Percentiles rank a stretch among this genome's conserved stretches.
Evolutionary conservation across 2,888 invertebrate genomes (phyloP).

Genomic region (Ornithoptera priamus): DNA sequence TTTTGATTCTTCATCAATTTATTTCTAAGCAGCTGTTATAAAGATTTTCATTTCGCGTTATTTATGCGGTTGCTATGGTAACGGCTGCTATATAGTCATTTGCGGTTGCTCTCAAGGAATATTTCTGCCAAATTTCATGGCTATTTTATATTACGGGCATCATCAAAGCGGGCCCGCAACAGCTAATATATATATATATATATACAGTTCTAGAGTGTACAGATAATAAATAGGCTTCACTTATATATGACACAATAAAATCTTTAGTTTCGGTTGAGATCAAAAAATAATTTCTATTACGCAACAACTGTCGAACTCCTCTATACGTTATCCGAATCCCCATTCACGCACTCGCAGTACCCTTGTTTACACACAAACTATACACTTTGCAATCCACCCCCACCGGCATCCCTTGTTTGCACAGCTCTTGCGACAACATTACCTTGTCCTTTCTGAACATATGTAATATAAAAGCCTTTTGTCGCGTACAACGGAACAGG

Average conservation of each 20-base stretch:
- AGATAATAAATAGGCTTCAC: too few species aligned
- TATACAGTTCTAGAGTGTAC: too few species aligned
- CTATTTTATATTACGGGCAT: too few species aligned
- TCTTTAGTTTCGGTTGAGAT: not conserved
- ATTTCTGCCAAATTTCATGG: too few species aligned
- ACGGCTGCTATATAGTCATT: too few species aligned
- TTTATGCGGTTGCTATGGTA: too few species aligned
- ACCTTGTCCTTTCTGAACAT: conserved; percentile 8
- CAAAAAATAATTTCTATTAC: not conserved
- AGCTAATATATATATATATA: too few species aligned
- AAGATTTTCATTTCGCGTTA: too few species aligned
- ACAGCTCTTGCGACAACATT: conserved; percentile 14
- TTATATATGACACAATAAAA: not conserved
- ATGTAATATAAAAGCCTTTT: conserved; percentile 9
- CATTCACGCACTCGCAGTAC: conserved; percentile 11
- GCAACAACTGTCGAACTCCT: not conserved
- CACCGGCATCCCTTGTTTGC: conserved; percentile 12
- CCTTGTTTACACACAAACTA: conserved; percentile 19
- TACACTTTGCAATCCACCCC: conserved; percentile 5
- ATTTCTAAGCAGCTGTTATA: too few species aligned
- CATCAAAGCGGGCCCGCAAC: too few species aligned
- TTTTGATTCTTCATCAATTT: too few species aligned
- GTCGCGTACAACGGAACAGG: conserved; percentile 13
- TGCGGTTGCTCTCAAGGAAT: too few species aligned
- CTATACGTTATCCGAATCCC: conserved; percentile 8